Evolutionary conservation across 2,113 vertebrate genomes (phyloP), one percentile per base, ranked within the genome.

Genomic region (Tonatia bakeri): DNA sequence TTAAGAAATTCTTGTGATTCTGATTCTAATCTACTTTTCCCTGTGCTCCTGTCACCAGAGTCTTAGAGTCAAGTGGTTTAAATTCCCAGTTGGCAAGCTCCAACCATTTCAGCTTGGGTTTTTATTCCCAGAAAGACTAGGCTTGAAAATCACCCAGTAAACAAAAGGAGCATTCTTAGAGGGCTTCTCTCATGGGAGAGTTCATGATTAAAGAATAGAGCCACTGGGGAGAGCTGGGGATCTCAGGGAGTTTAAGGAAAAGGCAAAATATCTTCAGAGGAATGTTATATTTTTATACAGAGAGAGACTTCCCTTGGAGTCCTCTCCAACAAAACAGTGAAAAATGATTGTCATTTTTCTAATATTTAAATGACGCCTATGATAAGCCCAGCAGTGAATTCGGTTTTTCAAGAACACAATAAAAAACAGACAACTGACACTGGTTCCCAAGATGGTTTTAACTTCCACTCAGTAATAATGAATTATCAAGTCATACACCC

Each of bases 21-120:
- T 67, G 87, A 91, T 81, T 77, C 88, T 96, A 40, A 76, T 91
- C 91, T 96, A 45, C 90, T 94, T 97, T 87, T 43, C 73, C 82
- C 65, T 54, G 14, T 94, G 52, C 80, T 96, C 56, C 72, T 96
- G 93, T 94, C 95, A 91, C 70, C 54, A 80, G 22, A 26, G 59
- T 77, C 83, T 89, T 89, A 70, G 86, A 97, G 89, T 96, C 94
- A 97, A 97, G 91, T 96, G 94, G 50, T 43, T 95, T 92, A 93
- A 96, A 96, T 97, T 96, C 96, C 96, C 95, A 77, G 4, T 3
- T 72, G 91, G 79, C 56, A 93, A 95, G 70, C 43, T 92, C 72
- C 86, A 95, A 88, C 38, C 16, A 76, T 95, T 96, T 90, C 76
- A 95, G 83, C 77, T 97, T 94, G 84, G n/a, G 26, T 76, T 96